Percentiles rank a stretch among this genome's conserved stretches.
These are phyloP conservation scores for Trachelus tabidus DNA, from an alignment of 2,888 invertebrate species.

Conservation along the genomic window DNA sequence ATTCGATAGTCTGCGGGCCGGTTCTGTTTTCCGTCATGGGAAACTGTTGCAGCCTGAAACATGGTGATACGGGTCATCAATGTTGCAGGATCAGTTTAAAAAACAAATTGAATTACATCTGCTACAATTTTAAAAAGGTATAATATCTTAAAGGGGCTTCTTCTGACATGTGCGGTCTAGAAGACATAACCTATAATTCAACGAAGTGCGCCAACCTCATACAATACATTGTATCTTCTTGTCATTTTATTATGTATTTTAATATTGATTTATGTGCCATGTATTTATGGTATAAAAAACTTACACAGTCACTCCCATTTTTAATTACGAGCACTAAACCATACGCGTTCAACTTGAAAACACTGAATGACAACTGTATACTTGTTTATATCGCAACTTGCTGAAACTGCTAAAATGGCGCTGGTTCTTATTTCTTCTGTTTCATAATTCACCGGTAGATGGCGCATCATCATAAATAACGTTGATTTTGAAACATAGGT, in stretches of 20 bases:
- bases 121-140: background rate
- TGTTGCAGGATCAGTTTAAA: background rate
- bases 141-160: background rate
- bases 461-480: background rate
- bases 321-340: constrained; percentile 22
- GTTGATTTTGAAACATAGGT: background rate
- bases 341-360: background rate
- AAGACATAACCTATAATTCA: background rate
- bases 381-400: background rate
- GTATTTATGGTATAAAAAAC: constrained; percentile 41
- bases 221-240: background rate
- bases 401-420: background rate
- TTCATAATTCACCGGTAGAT: background rate
- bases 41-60: constrained; percentile 81
- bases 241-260: background rate
- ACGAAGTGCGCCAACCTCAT: background rate
- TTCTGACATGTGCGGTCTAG: background rate
- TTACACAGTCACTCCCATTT: constrained; percentile 76
- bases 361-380: background rate
- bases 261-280: background rate
- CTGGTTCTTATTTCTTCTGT: background rate
- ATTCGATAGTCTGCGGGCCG: constrained; percentile 90
- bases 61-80: constrained; percentile 10
- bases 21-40: constrained; percentile 89
- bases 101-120: background rate